These are phyloP conservation scores for Papilio polyxenes DNA, from an alignment of 1,140 invertebrate genomes.

Conservation along the genomic window DNA sequence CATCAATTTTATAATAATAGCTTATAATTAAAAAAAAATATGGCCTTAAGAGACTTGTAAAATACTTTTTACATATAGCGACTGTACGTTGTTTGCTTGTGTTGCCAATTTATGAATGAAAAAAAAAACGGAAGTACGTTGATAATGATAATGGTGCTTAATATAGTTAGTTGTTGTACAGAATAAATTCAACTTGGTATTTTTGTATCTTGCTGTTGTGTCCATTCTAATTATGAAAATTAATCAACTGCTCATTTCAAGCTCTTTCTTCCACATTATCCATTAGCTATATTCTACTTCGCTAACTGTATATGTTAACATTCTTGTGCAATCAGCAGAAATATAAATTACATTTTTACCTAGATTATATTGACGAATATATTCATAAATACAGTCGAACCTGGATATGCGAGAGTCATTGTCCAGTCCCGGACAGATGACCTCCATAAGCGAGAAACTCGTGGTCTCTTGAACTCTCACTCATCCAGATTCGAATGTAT, in stretches of 20 bases:
- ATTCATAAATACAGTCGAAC: slow-evolving; percentile 16
- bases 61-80: slow-evolving; percentile 38
- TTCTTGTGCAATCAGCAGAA: slow-evolving; percentile 60
- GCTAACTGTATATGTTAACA: slow-evolving; percentile 43
- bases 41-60: slow-evolving; percentile 43
- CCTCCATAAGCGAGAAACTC: too few species aligned
- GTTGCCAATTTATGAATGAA: slow-evolving; percentile 54
- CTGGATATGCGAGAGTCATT: too few species aligned
- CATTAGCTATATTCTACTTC: slow-evolving; percentile 42
- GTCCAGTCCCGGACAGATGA: too few species aligned
- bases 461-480: too few species aligned
- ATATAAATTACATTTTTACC: slow-evolving; percentile 40
- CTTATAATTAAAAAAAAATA: slow-evolving; percentile 37
- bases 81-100: slow-evolving; percentile 39
- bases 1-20: slow-evolving; percentile 38
- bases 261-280: slow-evolving; percentile 47
- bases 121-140: slow-evolving; percentile 53
- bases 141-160: slow-evolving; percentile 76
- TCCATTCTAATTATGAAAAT: slow-evolving; percentile 40
- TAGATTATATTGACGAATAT: slow-evolving; percentile 39
- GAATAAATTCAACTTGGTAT: slow-evolving; percentile 76
- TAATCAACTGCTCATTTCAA: slow-evolving; percentile 24
- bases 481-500: not conserved
- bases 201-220: slow-evolving; percentile 65
- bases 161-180: slow-evolving; percentile 78